A percentile compares a stretch with the other conserved stretches of the same genome.
Conservation (phyloP, 2,797 vertebrate species). For the Nannoperca obscura region DNA sequence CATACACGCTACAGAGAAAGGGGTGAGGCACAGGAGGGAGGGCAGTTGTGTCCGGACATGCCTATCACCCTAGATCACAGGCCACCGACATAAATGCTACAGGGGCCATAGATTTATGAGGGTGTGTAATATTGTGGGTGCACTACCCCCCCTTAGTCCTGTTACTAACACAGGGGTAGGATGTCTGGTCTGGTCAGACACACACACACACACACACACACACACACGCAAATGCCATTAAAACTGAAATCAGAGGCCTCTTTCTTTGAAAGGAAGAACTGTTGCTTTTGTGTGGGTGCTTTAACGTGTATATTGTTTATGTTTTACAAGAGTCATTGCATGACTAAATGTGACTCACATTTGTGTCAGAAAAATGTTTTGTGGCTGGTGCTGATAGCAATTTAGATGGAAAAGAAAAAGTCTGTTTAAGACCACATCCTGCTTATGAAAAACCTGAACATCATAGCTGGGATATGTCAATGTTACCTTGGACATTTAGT, state of each 20-base stretch:
- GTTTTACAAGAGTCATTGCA: constrained; percentile 48
- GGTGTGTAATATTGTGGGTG: constrained; percentile 70
- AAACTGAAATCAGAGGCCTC: constrained; percentile 61
- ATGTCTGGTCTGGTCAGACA: constrained; percentile 59
- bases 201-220: constrained; percentile 34
- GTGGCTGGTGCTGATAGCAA: constrained; percentile 24
- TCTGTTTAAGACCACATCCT: constrained; percentile 25
- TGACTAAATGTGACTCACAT: constrained; percentile 62
- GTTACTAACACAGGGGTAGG: constrained; percentile 57
- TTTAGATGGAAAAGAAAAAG: background rate
- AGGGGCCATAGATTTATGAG: constrained; percentile 80
- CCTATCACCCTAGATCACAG: constrained; percentile 82
- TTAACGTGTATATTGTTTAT: constrained; percentile 49
- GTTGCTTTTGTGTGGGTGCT: constrained; percentile 23
- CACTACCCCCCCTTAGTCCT: constrained; percentile 23
- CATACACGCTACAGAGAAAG: constrained; percentile 71
- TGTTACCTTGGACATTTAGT: constrained; percentile 52
- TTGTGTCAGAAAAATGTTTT: constrained; percentile 35
- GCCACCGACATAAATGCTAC: constrained; percentile 74
- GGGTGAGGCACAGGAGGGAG: constrained; percentile 62
- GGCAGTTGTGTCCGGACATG: constrained; percentile 80
- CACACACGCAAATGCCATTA: constrained; percentile 64
- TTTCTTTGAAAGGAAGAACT: constrained; percentile 42
- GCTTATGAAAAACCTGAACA: constrained; percentile 12
- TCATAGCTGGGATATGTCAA: constrained; percentile 31